phyloP scores from a whole-genome alignment of 53 echinoderm and acorn worm genomes.

The Mesocentrotus franciscanus region DNA sequence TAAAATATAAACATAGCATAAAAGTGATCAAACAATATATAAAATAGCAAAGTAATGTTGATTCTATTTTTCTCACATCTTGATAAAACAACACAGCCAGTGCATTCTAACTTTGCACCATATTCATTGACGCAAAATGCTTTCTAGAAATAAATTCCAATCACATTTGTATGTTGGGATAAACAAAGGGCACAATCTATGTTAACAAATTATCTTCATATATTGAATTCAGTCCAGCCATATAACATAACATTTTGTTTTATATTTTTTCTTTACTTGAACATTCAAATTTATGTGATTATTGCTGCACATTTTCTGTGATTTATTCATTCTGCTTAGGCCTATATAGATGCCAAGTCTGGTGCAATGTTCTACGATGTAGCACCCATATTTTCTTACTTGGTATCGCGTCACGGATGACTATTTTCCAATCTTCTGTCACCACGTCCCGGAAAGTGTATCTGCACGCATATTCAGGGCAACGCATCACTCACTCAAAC shows the following conservation, averaged over 20 bases:
- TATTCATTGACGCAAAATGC: too few relatives aligned
- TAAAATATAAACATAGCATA: too few relatives aligned
- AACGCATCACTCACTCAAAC: constrained; percentile 24
- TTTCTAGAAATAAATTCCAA: too few relatives aligned
- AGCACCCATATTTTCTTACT: not conserved
- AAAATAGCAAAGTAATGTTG: too few relatives aligned
- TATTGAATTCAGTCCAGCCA: too few relatives aligned
- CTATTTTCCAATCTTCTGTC: not conserved
- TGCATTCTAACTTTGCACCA: too few relatives aligned
- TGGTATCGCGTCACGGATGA: not conserved
- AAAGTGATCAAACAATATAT: too few relatives aligned
- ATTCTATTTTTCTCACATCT: not conserved
- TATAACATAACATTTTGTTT: too few relatives aligned
- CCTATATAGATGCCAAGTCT: not conserved
- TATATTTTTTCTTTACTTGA: not conserved
- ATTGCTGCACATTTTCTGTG: not conserved
- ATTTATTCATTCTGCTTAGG: not conserved
- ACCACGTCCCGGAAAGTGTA: constrained; percentile 21
- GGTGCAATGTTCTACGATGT: not conserved
- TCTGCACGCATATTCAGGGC: constrained; percentile 41
- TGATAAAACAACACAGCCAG: too few relatives aligned
- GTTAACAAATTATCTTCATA: too few relatives aligned
- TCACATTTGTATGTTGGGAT: too few relatives aligned
- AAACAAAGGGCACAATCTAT: too few relatives aligned
- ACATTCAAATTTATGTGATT: not conserved